Evolutionary conservation across 2,113 vertebrate species (phyloP).

Genomic region (Zootoca vivipara): DNA sequence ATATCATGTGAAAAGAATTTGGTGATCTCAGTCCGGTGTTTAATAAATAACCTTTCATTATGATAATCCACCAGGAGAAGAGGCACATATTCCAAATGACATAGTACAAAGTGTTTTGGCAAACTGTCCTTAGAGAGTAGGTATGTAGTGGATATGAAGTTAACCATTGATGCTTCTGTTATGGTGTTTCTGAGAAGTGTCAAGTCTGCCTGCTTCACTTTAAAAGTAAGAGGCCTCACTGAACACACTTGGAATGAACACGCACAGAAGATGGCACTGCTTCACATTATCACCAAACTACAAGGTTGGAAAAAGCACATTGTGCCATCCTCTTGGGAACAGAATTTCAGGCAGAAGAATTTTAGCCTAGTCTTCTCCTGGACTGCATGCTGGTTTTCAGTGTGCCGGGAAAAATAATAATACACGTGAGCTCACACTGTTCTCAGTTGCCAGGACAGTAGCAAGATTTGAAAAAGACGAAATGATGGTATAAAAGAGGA

Average conservation of each 20-base stretch:
- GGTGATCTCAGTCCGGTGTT: neutral
- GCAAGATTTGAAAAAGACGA: constrained; percentile 62
- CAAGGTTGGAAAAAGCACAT: neutral
- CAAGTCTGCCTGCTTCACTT: neutral
- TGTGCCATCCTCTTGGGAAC: neutral
- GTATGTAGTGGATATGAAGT: neutral
- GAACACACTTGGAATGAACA: neutral
- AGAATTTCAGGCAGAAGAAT: neutral
- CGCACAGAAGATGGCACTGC: neutral
- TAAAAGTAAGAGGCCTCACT: neutral
- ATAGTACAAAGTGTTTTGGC: neutral
- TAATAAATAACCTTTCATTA: constrained; percentile 9
- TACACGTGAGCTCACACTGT: constrained; percentile 39
- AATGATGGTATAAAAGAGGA: constrained; percentile 62
- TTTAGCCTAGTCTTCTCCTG: neutral
- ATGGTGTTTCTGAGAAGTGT: neutral
- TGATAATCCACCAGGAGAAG: neutral
- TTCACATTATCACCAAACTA: neutral
- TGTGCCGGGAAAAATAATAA: neutral
- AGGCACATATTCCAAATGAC: neutral
- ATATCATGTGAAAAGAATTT: neutral
- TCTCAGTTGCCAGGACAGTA: constrained; percentile 58
- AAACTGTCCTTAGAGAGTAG: neutral
- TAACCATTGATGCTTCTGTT: neutral
- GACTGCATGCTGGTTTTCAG: neutral